A percentile compares a stretch with the other conserved stretches of the same genome.
Evolutionary conservation across 2,113 vertebrate species (phyloP).

Genomic region (Spea bombifrons): DNA sequence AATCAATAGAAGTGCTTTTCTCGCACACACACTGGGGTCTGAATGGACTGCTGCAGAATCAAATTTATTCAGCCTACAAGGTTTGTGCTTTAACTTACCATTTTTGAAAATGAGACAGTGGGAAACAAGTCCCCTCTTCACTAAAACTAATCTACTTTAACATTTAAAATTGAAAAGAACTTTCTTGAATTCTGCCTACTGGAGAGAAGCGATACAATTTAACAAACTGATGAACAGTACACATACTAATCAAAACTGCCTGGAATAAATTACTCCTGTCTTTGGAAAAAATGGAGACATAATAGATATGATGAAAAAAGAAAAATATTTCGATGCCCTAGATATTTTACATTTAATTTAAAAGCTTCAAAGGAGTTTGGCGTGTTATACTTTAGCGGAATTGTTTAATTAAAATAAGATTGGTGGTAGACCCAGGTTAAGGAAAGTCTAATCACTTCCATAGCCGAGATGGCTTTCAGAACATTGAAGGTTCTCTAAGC

Average conservation of each 20-base stretch:
- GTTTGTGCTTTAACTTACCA: constrained; percentile 16
- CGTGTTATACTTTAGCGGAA: constrained; percentile 36
- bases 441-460: constrained; percentile 36
- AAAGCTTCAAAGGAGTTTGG: constrained; percentile 33
- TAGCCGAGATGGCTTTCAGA: constrained; percentile 22
- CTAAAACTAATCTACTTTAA: constrained; percentile 45
- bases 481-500: constrained; percentile 6
- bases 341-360: constrained; percentile 41
- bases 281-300: constrained; percentile 30
- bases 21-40: too few species aligned
- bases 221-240: constrained; percentile 41
- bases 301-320: constrained; percentile 25
- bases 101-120: constrained; percentile 33
- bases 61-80: constrained; percentile 27
- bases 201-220: constrained; percentile 43
- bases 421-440: constrained; percentile 42
- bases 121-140: constrained; percentile 32
- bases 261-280: constrained; percentile 32
- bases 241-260: constrained; percentile 41
- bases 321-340: constrained; percentile 24
- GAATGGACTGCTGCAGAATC: background rate
- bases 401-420: constrained; percentile 46
- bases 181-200: constrained; percentile 39
- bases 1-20: too few species aligned
- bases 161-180: constrained; percentile 42